Percentiles rank a stretch among this genome's conserved stretches.
Evolutionary conservation across 2,113 vertebrate species (phyloP).

Genomic region (Sarotherodon lohbergeri): DNA sequence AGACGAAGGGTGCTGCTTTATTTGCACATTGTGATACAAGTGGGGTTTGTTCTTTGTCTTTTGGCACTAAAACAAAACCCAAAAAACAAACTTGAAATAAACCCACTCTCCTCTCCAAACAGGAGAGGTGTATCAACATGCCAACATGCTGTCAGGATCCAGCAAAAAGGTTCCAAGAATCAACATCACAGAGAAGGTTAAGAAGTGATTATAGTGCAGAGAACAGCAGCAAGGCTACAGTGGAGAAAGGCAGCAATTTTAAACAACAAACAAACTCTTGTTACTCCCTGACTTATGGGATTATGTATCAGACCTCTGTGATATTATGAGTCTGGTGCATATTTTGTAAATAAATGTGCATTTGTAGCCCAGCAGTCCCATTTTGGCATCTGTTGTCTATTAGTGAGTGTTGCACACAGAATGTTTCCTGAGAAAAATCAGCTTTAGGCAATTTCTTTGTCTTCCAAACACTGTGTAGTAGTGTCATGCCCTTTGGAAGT

Average conservation of each 20-base stretch:
- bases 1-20: not conserved
- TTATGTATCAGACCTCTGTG: fast-evolving
- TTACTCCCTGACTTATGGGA: not conserved
- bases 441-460: not conserved
- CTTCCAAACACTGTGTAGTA: not conserved
- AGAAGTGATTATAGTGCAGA: not conserved
- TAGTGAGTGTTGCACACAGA: not conserved
- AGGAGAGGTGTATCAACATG: not conserved
- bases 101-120: fast-evolving
- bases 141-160: not conserved
- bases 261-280: not conserved
- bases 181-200: not conserved
- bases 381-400: not conserved
- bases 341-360: not conserved
- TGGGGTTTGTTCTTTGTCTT: fast-evolving
- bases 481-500: not conserved
- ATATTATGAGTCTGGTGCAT: not conserved
- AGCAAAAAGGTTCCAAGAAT: not conserved
- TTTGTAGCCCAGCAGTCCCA: fast-evolving
- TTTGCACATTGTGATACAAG: not conserved
- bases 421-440: not conserved
- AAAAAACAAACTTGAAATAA: not conserved
- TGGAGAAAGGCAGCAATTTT: not conserved
- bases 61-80: not conserved
- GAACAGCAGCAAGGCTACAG: not conserved